Percentiles rank a stretch among this genome's conserved stretches.
Evolutionary conservation across 2,797 vertebrate species (phyloP).

Genomic region (Semotilus atromaculatus): DNA sequence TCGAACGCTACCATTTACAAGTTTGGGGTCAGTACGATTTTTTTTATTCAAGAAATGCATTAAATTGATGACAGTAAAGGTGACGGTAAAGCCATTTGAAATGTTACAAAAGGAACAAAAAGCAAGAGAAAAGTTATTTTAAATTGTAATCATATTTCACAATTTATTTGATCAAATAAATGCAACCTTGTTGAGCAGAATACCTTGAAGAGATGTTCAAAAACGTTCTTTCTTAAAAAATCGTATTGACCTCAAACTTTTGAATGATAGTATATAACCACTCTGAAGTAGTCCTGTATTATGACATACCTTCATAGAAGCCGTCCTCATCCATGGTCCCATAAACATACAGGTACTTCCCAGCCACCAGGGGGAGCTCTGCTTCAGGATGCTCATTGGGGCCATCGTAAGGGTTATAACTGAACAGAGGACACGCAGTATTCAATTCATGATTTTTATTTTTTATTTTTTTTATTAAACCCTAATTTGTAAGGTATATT

Average conservation of each 20-base stretch:
- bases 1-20: not conserved
- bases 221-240: not conserved
- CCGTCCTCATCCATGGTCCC: constrained; percentile 99
- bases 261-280: not conserved
- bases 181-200: not conserved
- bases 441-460: not conserved
- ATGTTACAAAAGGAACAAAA: no score
- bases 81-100: no score
- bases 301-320: constrained; percentile 92
- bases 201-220: not conserved
- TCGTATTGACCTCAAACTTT: not conserved
- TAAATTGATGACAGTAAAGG: no score
- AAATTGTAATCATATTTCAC: not conserved
- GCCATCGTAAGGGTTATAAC: constrained; percentile 98
- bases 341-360: constrained; percentile 97
- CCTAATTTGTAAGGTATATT: not conserved
- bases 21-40: not conserved
- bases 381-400: constrained; percentile 98
- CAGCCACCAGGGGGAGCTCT: constrained; percentile 95
- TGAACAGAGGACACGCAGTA: constrained; percentile 61
- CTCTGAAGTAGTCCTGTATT: not conserved
- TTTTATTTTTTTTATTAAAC: not conserved
- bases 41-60: not conserved
- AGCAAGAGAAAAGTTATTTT: not conserved
- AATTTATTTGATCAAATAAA: not conserved